Base-by-base conservation (phyloP, 2,888 invertebrate genomes). In the Papilio protenor region DNA sequence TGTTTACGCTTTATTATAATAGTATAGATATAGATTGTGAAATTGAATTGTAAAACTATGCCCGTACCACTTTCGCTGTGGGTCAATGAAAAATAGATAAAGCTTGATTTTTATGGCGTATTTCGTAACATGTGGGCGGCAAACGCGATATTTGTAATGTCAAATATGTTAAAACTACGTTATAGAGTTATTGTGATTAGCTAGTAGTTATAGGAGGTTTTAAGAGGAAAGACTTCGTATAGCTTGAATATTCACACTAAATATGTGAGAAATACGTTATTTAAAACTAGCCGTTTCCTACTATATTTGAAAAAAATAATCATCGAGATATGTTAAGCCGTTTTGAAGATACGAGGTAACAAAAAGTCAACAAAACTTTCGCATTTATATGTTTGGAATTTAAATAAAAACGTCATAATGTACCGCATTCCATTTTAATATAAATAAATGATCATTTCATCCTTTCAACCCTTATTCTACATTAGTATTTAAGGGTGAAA, bases 61-160 rank as follows among this genome's bases (percentile, higher is more conserved):
- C 75, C 75, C 78, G 75, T 77, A 77, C 77, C 21, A 23, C 75
- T 78, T 45, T 55, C 52, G 75, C 75, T 78, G 4, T 49, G 75
- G 52, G 76, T 81, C 87, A 91, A 91, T 91, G 82, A 85, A 90
- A 88, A 87, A 88, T 80, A 81, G 88, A 90, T 91, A 90, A 90
- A 87, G 83, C 80, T 87, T 78, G 78, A 78, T 78, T 73, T 77
- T 80, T 76, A 64, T 64, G 47, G 70, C 75, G 23, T 70, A 64
- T 70, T 73, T 77, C 73, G 73, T 59, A 73, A 61, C 45, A 76
- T 76, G 76, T 47, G 76, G 76, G 76, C 40, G 75, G 55, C 2
- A 52, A 23, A 27, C 12, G 49, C 64, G 18, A 75, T 61, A 45
- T 75, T 21, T 75, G 52, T 21, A n/a, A 14, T 45, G 47, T 59